Evolutionary conservation across 2,888 invertebrate genomes (phyloP), one percentile per base, ranked within the genome.

Genomic region (Spilosoma lubricipeda): DNA sequence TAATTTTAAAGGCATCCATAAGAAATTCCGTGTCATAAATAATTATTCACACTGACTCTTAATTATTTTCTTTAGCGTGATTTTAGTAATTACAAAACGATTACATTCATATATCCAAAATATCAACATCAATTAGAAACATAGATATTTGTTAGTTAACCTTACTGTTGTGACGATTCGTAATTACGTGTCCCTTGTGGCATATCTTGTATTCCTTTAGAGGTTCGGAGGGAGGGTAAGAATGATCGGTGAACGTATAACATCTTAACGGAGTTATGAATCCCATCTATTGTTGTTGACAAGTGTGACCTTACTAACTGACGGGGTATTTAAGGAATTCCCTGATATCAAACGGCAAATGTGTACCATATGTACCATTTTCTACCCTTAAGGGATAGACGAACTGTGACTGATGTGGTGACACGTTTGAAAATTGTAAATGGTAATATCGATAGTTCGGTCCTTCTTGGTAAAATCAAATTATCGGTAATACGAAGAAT

Each of bases 261-360:
- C 72, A 67, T 76, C 76, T 59, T 70, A 64, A 73, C 73, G 77
- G 75, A 80, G 77, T 80, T 77, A 80, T 79, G 78, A 80, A 77
- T 78, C 42, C 59, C 63, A 75, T 75, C 69, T 79, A 71, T 76
- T 75, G 73, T 74, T 65, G 79, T 80, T 78, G 73, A 80, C 73
- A 78, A 82, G 68, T 81, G 59, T 75, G 68, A 74, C 71, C 81
- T 77, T 72, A 74, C 67, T 77, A 66, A 45, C 48, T 48, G 77
- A 81, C 75, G 82, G 79, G 67, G 45, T 67, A 67, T 33, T n/a
- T n/a, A n/a, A n/a, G n/a, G n/a, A n/a, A n/a, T n/a, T n/a, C n/a
- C n/a, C n/a, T n/a, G n/a, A n/a, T n/a, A n/a, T n/a, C n/a, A n/a
- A n/a, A n/a, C n/a, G n/a, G n/a, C n/a, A n/a, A n/a, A n/a, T n/a